A percentile compares a stretch with the other conserved stretches of the same genome.
phyloP scores from a whole-genome alignment of 2,888 invertebrate species.

The Trichogramma dendrolimi region DNA sequence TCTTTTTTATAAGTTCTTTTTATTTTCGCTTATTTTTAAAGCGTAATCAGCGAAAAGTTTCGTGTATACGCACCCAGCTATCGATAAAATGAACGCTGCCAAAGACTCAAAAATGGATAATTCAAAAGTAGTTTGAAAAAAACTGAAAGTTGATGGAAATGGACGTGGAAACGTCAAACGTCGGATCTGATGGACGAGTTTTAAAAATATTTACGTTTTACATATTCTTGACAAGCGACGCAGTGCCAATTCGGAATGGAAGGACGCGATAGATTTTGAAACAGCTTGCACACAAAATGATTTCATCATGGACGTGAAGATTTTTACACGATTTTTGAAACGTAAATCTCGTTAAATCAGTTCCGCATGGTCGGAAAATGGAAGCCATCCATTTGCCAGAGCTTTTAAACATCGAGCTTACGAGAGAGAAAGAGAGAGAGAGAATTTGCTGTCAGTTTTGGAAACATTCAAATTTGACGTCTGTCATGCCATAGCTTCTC shows the following conservation, averaged over 20 bases:
- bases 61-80: no score
- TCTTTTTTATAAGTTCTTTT: no score
- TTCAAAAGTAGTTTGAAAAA: no score
- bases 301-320: conserved; percentile 1
- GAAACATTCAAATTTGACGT: conserved; percentile 48
- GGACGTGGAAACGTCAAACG: no score
- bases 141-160: no score
- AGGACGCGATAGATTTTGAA: no score
- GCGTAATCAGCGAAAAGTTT: no score
- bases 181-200: conserved; percentile 11
- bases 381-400: conserved; percentile 2
- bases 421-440: background rate
- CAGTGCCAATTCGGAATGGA: no score
- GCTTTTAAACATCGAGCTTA: conserved; percentile 22
- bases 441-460: conserved; percentile 33
- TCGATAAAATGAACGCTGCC: no score
- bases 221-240: background rate
- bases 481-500: conserved; percentile 37
- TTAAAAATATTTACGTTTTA: conserved; percentile 16
- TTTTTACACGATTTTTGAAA: conserved; percentile 19
- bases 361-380: conserved; percentile 14
- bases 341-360: conserved; percentile 21
- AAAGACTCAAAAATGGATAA: no score
- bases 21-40: no score
- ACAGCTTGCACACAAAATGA: no score